Conservation (phyloP, 2,888 invertebrate species). For the Drosophila stalkeri region DNA sequence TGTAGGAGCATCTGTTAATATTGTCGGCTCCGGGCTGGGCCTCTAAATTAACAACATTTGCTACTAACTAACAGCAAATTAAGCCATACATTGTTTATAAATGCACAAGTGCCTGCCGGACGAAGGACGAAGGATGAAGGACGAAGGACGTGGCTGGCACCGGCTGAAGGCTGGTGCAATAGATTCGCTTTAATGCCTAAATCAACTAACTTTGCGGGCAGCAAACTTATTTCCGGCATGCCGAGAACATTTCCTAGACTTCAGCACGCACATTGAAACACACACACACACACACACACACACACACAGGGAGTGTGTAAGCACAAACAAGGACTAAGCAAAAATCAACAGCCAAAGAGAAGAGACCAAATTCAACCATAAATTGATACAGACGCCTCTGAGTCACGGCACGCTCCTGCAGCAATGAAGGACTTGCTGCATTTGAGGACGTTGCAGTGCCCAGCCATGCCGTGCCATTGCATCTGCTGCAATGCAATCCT, state of each 20-base stretch:
- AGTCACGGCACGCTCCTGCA: conserved; percentile 43
- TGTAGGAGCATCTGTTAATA: conserved; percentile 28
- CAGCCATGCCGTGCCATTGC: conserved; percentile 3
- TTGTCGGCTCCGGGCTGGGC: conserved; percentile 27
- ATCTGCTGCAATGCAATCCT: conserved; percentile 53
- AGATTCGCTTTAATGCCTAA: conserved; percentile 79
- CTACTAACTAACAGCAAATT: conserved; percentile 80
- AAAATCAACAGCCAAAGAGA: conserved; percentile 53
- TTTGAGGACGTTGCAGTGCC: conserved; percentile 34
- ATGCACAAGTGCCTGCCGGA: conserved; percentile 60
- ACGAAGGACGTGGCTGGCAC: neutral
- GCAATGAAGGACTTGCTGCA: conserved; percentile 54
- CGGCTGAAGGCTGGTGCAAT: conserved; percentile 21
- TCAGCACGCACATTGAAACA: conserved; percentile 37
- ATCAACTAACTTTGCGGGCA: conserved; percentile 80
- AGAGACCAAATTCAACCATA: conserved; percentile 78
- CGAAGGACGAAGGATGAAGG: conserved; percentile 1
- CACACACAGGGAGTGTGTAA: conserved; percentile 10
- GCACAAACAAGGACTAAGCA: conserved; percentile 32
- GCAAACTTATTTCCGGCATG: conserved; percentile 80
- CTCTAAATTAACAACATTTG: conserved; percentile 78
- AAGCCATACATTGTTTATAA: conserved; percentile 80
- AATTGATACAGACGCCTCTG: conserved; percentile 75
- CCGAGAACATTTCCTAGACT: conserved; percentile 67
- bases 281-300: conserved; percentile 8